Conservation (phyloP, 2,113 vertebrate species). For the Elanus axillaris region DNA sequence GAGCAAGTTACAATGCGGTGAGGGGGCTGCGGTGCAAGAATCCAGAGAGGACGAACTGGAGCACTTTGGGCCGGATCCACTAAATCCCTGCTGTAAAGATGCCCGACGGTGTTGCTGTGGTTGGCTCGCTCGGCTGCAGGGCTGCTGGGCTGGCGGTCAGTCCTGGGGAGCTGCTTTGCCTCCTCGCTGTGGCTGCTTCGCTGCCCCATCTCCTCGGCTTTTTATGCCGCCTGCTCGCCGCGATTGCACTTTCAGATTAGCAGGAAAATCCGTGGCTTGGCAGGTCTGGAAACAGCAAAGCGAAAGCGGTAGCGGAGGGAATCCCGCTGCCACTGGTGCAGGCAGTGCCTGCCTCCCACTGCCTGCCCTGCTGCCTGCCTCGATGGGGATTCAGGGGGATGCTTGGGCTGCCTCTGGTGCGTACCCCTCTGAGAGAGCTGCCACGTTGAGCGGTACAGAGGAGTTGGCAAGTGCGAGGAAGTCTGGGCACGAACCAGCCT, state of each 20-base stretch:
- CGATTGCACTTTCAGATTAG: not conserved
- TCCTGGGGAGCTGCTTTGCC: not conserved
- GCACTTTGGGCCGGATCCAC: accelerated
- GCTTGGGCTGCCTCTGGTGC: not conserved
- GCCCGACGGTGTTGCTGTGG: not conserved
- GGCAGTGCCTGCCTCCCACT: not conserved
- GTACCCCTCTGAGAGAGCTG: too few species aligned
- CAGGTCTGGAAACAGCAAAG: not conserved
- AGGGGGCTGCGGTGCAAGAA: not conserved
- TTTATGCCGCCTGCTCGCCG: not conserved
- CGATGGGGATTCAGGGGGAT: accelerated
- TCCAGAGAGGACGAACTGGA: accelerated
- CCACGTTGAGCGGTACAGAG: accelerated
- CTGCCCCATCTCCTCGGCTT: not conserved
- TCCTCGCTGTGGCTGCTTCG: accelerated
- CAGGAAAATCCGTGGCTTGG: not conserved
- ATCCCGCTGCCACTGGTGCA: not conserved
- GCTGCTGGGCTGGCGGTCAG: too few species aligned
- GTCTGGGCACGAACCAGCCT: too few species aligned
- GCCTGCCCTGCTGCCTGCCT: not conserved
- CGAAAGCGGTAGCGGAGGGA: not conserved
- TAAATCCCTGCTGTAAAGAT: not conserved
- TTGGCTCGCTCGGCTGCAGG: not conserved
- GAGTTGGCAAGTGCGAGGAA: too few species aligned
- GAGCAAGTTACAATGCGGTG: accelerated